phyloP scores from a whole-genome alignment of 1,140 invertebrate genomes.

The Drosophila aff. region DNA sequence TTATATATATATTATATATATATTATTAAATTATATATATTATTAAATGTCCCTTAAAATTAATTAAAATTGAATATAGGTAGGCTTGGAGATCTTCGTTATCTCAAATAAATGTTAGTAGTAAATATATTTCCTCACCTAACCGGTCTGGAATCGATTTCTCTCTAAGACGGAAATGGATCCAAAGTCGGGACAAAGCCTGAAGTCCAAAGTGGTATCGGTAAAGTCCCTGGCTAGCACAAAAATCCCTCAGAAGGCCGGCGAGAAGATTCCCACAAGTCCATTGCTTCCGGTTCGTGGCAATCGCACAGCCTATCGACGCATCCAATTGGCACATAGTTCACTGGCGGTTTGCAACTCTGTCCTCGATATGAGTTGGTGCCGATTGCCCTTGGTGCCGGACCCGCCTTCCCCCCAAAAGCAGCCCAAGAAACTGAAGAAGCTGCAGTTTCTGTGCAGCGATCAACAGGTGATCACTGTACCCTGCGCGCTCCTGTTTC shows the following conservation, averaged over 20 bases:
- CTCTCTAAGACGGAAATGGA: conserved; percentile 6
- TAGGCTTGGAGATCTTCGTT: background rate
- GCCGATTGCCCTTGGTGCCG: background rate
- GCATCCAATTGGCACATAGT: conserved; percentile 41
- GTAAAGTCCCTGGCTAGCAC: background rate
- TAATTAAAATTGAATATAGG: background rate
- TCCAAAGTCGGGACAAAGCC: background rate
- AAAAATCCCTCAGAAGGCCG: background rate
- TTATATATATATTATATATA: too few relatives aligned
- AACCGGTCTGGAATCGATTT: background rate
- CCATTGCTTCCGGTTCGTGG: conserved; percentile 11
- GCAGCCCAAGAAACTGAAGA: background rate
- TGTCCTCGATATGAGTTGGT: background rate
- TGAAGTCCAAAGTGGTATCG: background rate
- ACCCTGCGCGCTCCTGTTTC: conserved; percentile 24
- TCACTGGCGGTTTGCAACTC: background rate
- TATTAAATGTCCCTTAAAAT: too few relatives aligned
- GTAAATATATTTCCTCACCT: background rate
- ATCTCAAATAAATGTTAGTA: background rate
- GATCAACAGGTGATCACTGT: conserved; percentile 39
- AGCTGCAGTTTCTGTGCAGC: conserved; percentile 36
- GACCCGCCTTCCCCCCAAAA: too few relatives aligned
- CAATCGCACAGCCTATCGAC: conserved; percentile 15
- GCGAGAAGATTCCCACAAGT: background rate
- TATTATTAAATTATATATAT: too few relatives aligned